phyloP scores from a whole-genome alignment of 2,797 vertebrate genomes.

The Hylomyscus alleni region DNA sequence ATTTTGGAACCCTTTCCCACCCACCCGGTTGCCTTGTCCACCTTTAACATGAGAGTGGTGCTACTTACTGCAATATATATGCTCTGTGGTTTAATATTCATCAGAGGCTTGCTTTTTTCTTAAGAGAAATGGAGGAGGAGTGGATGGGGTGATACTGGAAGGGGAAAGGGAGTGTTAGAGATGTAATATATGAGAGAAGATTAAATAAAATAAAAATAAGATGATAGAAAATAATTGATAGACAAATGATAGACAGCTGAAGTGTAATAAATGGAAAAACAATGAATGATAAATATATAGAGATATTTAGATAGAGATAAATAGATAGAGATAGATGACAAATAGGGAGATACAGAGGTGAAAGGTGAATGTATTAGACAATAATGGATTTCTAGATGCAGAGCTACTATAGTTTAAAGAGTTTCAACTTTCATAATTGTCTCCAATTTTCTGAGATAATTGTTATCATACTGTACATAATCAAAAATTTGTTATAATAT shows the following conservation, averaged over 20 bases:
- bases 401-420: background rate
- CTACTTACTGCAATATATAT: background rate
- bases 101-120: background rate
- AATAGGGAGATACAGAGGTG: background rate
- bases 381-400: background rate
- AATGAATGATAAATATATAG: background rate
- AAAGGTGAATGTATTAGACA: background rate
- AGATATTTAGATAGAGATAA: background rate
- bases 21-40: background rate
- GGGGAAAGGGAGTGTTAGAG: background rate
- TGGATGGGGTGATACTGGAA: background rate
- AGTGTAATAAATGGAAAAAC: background rate
- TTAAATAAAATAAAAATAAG: background rate
- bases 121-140: no score
- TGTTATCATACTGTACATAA: background rate
- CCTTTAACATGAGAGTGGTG: background rate
- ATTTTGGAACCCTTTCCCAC: background rate
- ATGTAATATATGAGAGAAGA: background rate
- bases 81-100: background rate
- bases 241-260: background rate
- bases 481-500: background rate
- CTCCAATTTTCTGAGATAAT: slow-evolving; percentile 1
- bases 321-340: background rate
- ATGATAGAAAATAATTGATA: background rate
- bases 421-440: slow-evolving; percentile 2